Base-by-base conservation (phyloP, 2,113 vertebrate genomes). In the Tachycineta bicolor region DNA sequence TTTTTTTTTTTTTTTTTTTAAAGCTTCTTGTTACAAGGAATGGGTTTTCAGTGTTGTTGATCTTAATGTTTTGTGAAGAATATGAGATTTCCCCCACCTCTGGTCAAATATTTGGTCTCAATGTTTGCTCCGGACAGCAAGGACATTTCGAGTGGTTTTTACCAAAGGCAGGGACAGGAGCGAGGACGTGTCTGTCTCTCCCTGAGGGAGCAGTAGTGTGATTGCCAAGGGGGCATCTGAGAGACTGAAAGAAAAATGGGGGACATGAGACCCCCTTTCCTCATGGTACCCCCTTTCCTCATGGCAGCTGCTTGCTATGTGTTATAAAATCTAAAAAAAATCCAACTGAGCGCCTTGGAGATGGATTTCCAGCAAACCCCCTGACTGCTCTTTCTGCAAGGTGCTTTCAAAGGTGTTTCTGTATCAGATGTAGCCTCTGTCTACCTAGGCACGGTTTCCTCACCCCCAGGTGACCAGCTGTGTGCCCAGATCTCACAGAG, bases 41-140 rank as follows among this genome's bases (percentile, higher is more conserved):
- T 28, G 10, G 6, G 39, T 64, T 56, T 37, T 41, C n/a, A 8
- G 12, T 41, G 5, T 46, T 62, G 50, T 74, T 69, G 65, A 44
- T 46, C 22, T 49, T 21, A 14, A 65, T 18, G 25, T 70, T 93
- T 78, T 81, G 23, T 26, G 67, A 70, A 25, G 39, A 67, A 39
- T 25, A 77, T 44, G 25, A 85, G 10, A 2, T 26, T 37, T 60
- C 11, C 19, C 9, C 12, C 0, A 0, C 1, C 14, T 62, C 28
- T 47, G 8, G 14, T 62, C 37, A 90, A 88, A 90, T 77, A 89
- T 65, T 90, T 79, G 44, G 11, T 59, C 5, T 68, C 49, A n/a
- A 3, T 41, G 21, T 87, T 92, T 77, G 68, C 46, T 77, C 70
- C 0, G 8, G 75, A 7, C 63, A 76, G 23, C 0, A 2, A 88